Base-by-base conservation (phyloP, 2,888 invertebrate species). In the Hymenopus coronatus region DNA sequence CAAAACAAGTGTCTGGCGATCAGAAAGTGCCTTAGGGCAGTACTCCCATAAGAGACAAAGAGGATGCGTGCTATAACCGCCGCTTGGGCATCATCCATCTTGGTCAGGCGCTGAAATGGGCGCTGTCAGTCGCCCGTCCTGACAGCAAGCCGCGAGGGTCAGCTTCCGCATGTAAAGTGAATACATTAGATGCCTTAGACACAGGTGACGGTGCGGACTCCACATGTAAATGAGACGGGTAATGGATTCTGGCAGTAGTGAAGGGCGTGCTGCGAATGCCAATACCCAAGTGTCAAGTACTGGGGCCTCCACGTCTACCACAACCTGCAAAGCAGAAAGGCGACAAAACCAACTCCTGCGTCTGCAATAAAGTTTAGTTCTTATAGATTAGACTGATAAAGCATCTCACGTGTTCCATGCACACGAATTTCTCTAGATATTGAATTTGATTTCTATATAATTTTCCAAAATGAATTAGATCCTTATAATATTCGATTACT, bases 101-200 rank as follows among this genome's bases (percentile, higher is more conserved):
- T 86, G 86, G 86, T 86, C 86, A 86, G 25, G 81, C 85, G 20
- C 28, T 6, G 86, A 14, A 85, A 86, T 86, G 81, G 86, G 28
- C 20, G 70, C 86, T 86, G 85, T 85, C 85, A 85, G 27, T 85
- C 40, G 28, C 46, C 27, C 4, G 54, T 81, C 25, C 86, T 81
- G 81, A 85, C 85, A 33, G 40, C 54, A 20, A 70, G 54, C 54
- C 54, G 54, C 54, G 12, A 25, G n/a, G 28, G 25, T 54, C 81
- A 86, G 86, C 86, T 86, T 86, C 86, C 86, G 86, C 86, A 86
- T 81, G 70, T 70, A 85, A 85, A 30, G 86, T 86, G 86, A 54
- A 86, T 86, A 81, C 81, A 86, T 86, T 70, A 86, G 25, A 20
- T 33, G 15, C 83, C 27, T 25, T 8, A 30, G 30, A 25, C 85